Conservation (phyloP, 2,113 vertebrate species). For the Chrysemys picta region DNA sequence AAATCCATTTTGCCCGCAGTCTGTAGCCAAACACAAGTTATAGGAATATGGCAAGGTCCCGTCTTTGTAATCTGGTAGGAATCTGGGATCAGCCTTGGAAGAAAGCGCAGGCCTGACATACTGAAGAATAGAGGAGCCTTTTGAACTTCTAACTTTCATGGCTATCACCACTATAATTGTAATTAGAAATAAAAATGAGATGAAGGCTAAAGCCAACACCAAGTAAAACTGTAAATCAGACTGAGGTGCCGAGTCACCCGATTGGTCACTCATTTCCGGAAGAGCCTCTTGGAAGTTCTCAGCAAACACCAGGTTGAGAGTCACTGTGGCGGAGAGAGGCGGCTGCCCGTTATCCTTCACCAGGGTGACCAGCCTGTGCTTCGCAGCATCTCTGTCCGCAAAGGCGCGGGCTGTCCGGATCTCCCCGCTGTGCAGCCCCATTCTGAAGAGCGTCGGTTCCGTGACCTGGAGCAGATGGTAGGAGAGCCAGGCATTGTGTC, state of each 20-base stretch:
- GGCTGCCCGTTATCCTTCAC: constrained; percentile 77
- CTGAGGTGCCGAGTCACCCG: background rate
- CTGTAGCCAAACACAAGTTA: constrained; percentile 14
- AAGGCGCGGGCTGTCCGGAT: no score
- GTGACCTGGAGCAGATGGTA: no score
- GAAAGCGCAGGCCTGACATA: constrained; percentile 1
- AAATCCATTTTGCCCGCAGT: constrained; percentile 7
- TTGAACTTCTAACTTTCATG: constrained; percentile 25
- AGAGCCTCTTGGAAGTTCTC: background rate
- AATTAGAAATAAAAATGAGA: constrained; percentile 46
- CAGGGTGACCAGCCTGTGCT: no score
- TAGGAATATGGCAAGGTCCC: constrained; percentile 63
- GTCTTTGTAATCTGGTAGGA: constrained; percentile 5
- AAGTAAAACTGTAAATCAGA: constrained; percentile 55
- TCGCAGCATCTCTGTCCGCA: no score
- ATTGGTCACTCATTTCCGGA: background rate
- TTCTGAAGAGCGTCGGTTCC: no score
- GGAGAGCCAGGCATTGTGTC: no score
- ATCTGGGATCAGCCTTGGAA: background rate
- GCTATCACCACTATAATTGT: constrained; percentile 31
- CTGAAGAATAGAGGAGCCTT: background rate
- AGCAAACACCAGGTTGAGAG: background rate
- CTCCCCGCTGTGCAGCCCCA: no score
- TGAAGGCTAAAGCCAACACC: constrained; percentile 44
- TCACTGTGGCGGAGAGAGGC: constrained; percentile 71